A percentile compares a stretch with the other conserved stretches of the same genome.
phyloP scores from a whole-genome alignment of 2,797 vertebrate genomes.

The Danio albolineatus region DNA sequence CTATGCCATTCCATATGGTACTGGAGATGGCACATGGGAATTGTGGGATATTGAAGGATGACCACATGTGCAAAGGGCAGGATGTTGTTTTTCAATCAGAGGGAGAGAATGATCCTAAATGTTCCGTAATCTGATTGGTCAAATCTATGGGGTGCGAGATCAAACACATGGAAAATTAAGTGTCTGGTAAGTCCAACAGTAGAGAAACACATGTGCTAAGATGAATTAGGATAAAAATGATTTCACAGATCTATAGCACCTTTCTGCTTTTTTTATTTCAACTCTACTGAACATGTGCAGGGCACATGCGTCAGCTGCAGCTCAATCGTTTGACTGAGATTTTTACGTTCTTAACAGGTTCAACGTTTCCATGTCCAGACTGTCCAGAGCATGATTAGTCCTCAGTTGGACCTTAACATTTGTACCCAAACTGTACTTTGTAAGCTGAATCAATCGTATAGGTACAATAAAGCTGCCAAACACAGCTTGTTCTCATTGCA shows the following conservation, averaged over 20 bases:
- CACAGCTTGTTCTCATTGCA: conserved; percentile 32
- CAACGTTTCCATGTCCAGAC: neutral
- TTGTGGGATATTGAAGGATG: conserved; percentile 31
- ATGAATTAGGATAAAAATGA: conserved; percentile 76
- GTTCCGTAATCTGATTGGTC: conserved; percentile 33
- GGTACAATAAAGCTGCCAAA: neutral
- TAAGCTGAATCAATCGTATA: neutral
- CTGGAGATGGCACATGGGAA: conserved; percentile 62
- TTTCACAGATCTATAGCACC: conserved; percentile 75
- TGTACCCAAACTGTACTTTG: neutral
- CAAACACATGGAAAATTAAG: conserved; percentile 52
- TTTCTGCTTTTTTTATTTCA: conserved; percentile 66
- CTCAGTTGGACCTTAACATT: neutral
- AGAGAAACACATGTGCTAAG: conserved; percentile 71
- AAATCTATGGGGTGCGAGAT: conserved; percentile 43
- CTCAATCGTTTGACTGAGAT: conserved; percentile 32
- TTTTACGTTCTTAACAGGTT: conserved; percentile 13
- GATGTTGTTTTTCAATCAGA: conserved; percentile 21
- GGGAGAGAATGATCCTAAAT: neutral
- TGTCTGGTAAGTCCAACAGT: conserved; percentile 49
- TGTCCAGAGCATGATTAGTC: conserved; percentile 1
- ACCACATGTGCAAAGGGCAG: conserved; percentile 14
- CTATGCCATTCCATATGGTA: conserved; percentile 70
- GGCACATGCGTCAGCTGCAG: conserved; percentile 67
- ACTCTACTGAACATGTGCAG: conserved; percentile 77